Percentiles rank a stretch among this genome's conserved stretches.
phyloP scores from a whole-genome alignment of 1,140 invertebrate species.

The Atta colombica region DNA sequence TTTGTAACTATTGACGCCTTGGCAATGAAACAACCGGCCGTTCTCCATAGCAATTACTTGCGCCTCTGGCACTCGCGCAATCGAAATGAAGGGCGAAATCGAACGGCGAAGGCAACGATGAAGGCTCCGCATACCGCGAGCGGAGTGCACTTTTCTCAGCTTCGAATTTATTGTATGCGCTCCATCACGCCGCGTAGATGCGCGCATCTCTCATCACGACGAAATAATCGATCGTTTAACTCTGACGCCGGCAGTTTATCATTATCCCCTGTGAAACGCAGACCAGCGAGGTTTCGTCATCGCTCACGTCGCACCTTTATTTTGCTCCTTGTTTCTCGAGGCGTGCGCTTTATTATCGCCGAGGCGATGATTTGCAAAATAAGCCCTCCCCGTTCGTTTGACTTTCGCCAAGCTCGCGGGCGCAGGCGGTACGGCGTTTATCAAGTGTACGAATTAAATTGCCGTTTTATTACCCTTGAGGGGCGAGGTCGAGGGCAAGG shows the following conservation, averaged over 20 bases:
- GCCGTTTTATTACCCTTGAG: conserved; percentile 85
- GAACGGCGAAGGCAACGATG: background rate
- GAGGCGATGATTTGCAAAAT: conserved; percentile 85
- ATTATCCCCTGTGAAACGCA: conserved; percentile 43
- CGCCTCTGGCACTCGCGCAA: conserved; percentile 13
- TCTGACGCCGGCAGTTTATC: conserved; percentile 54
- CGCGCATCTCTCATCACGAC: conserved; percentile 51
- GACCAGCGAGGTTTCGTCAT: conserved; percentile 43
- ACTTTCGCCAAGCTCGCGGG: conserved; percentile 72
- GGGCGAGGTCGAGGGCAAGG: conserved; percentile 71
- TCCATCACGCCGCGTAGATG: conserved; percentile 28
- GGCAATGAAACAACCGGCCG: conserved; percentile 31
- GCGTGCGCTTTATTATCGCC: conserved; percentile 72
- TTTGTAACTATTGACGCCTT: conserved; percentile 13
- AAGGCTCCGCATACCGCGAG: background rate
- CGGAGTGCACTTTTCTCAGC: conserved; percentile 46
- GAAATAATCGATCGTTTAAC: conserved; percentile 64
- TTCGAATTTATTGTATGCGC: conserved; percentile 54
- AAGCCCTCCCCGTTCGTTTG: conserved; percentile 81
- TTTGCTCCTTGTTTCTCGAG: conserved; percentile 50
- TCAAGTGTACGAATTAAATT: conserved; percentile 87
- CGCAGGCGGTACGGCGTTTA: conserved; percentile 79
- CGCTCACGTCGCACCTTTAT: conserved; percentile 54
- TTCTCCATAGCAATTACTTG: conserved; percentile 29
- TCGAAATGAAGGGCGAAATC: conserved; percentile 20